phyloP scores from a whole-genome alignment of 2,888 invertebrate genomes.

The Electrophaes corylata region DNA sequence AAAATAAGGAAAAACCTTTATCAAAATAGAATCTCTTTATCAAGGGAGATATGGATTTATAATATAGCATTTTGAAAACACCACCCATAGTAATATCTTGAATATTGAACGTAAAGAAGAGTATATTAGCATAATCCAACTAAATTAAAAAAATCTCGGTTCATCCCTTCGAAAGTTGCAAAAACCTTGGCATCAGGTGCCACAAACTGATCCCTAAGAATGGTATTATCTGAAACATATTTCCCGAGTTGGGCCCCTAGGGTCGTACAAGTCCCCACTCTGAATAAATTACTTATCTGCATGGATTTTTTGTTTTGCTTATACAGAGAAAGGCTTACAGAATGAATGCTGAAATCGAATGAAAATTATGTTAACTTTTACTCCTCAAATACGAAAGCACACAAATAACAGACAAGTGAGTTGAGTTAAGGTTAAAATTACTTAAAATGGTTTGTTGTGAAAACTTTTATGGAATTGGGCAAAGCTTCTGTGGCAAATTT shows the following conservation, averaged over 20 bases:
- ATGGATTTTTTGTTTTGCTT: constrained; percentile 55
- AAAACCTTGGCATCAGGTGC: constrained; percentile 75
- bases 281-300: constrained; percentile 74
- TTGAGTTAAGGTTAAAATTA: no score
- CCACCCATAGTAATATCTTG: constrained; percentile 9
- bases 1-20: constrained; percentile 28
- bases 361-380: not conserved
- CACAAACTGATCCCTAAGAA: constrained; percentile 71
- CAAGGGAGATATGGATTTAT: constrained; percentile 17
- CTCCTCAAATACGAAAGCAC: not conserved
- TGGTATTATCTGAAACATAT: constrained; percentile 77
- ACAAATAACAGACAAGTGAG: no score
- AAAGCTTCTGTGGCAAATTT: no score
- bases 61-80: constrained; percentile 19
- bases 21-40: constrained; percentile 29
- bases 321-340: constrained; percentile 48
- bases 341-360: constrained; percentile 36
- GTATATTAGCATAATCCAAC: constrained; percentile 37
- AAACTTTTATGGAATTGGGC: no score
- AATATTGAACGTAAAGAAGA: constrained; percentile 32
- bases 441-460: no score
- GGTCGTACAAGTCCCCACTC: constrained; percentile 68
- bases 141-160: constrained; percentile 58
- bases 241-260: constrained; percentile 54
- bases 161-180: constrained; percentile 54